phyloP scores from a whole-genome alignment of 2,888 invertebrate species.

The Microctonus aethiopoides region DNA sequence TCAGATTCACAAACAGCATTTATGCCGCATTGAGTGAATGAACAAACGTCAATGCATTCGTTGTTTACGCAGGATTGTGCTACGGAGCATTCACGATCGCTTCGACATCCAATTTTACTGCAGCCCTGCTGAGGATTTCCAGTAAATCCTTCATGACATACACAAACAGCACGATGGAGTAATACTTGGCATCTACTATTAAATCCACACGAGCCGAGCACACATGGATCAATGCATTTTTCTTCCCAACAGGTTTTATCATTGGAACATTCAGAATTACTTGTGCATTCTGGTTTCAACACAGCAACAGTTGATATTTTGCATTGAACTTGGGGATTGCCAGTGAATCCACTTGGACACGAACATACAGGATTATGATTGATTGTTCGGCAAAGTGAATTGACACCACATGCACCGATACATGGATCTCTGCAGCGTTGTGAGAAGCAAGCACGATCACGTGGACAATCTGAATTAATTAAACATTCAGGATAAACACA shows the following conservation, averaged over 20 bases:
- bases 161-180: slow-evolving; percentile 83
- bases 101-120: slow-evolving; percentile 85
- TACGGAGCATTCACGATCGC: slow-evolving; percentile 85
- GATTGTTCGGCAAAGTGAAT: slow-evolving; percentile 82
- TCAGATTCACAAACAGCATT: slow-evolving; percentile 84
- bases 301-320: slow-evolving; percentile 62
- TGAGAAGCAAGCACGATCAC: slow-evolving; percentile 82
- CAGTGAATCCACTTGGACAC: slow-evolving; percentile 82
- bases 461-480: slow-evolving; percentile 87
- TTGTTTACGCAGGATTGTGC: slow-evolving; percentile 85
- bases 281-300: slow-evolving; percentile 80
- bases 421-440: slow-evolving; percentile 89
- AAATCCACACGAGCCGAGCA: slow-evolving; percentile 77
- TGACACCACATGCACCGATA: slow-evolving; percentile 83
- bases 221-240: slow-evolving; percentile 81
- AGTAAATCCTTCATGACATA: slow-evolving; percentile 83
- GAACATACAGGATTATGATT: slow-evolving; percentile 87
- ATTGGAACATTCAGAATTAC: slow-evolving; percentile 83
- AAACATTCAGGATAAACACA: slow-evolving; percentile 90
- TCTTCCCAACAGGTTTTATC: slow-evolving; percentile 84
- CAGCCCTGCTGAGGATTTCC: slow-evolving; percentile 86
- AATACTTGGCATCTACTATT: slow-evolving; percentile 84
- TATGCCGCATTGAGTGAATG: slow-evolving; percentile 81
- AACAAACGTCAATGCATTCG: slow-evolving; percentile 83
- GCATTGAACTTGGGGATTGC: slow-evolving; percentile 83